Evolutionary conservation across 2,888 invertebrate genomes (phyloP), one percentile per base, ranked within the genome.

Genomic region (Drosophila kambysellisi): DNA sequence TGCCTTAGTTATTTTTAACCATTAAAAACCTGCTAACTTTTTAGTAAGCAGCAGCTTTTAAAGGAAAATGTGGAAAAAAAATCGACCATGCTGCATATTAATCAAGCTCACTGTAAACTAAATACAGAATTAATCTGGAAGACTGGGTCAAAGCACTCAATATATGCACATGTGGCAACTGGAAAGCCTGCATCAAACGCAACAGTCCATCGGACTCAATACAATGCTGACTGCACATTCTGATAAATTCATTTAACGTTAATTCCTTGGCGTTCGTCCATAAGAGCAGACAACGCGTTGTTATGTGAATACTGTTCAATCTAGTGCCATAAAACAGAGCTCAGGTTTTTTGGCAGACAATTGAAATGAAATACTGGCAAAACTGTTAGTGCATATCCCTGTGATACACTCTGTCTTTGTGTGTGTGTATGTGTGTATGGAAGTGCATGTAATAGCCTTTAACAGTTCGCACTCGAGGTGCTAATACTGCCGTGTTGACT

Each of bases 371-470:
- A 58, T 50, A 57, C 48, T 46, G n/a, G 9, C 39, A 51, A 25
- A 50, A 37, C 30, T 59, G 25, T 43, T 43, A 48, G 52, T 41
- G 46, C 48, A 62, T 29, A 43, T 53, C 39, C 39, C 56, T 39
- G 57, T 33, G 32, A 41, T n/a, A 30, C 12, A n/a, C 30, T 41
- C 41, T 41, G 41, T 32, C 15, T 41, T 17, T 43, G 50, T 37
- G 6, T 35, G 12, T 48, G 30, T 37, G 6, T 35, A 11, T 48
- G 30, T 59, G 20, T 53, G 12, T 64, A 48, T 57, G 29, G 29
- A 50, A 48, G 62, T 61, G 73, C 76, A 81, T 78, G 74, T 86
- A 89, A 84, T 87, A 83, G 89, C 74, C 78, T 89, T 89, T 87
- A 86, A 86, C 86, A 79, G 72, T 60, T 71, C 70, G 66, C 72